Evolutionary conservation across 2,797 vertebrate genomes (phyloP), one percentile per base, ranked within the genome.

Genomic region (Pteropus rufus): DNA sequence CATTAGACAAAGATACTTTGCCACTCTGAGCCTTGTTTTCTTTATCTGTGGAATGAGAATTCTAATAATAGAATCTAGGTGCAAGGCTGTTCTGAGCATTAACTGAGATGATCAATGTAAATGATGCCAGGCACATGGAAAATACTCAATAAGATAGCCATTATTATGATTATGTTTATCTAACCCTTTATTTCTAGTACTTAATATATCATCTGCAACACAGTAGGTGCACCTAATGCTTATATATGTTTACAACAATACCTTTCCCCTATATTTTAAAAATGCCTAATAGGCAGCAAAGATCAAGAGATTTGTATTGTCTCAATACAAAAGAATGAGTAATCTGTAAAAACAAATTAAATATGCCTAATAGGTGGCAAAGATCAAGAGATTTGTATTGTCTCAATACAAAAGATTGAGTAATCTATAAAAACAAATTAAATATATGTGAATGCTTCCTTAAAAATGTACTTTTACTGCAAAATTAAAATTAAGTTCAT

Each of bases 401-500:
- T 84, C 72, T 97, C 77, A 93, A 92, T 77, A 92, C 39, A 67
- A 56, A 93, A 90, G 56, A 65, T 0, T n/a, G 5, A 87, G 52
- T 31, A 81, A 54, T 65, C 54, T 81, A 5, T 81, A 93, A 93
- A 80, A 92, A 67, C 10, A 52, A 75, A 72, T 84, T 84, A 62
- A 92, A 75, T 60, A 36, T 10, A 93, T 46, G 64, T 1, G 24
- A 84, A 89, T 65, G 76, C 15, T 64, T 84, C 77, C 41, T 84
- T 8, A 41, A 72, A 92, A 89, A 76, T 80, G n/a, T 72, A 72
- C 34, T 60, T 70, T 85, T 89, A 93, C 36, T 91, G 23, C 26
- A 89, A 92, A 72, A 90, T 70, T 72, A 90, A 93, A 92, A 92
- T 90, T 93, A 94, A 89, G 67, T 34, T 83, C 26, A 75, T 72